Base-by-base conservation (phyloP, 2,113 vertebrate species). In the Ancistrus triradiatus region DNA sequence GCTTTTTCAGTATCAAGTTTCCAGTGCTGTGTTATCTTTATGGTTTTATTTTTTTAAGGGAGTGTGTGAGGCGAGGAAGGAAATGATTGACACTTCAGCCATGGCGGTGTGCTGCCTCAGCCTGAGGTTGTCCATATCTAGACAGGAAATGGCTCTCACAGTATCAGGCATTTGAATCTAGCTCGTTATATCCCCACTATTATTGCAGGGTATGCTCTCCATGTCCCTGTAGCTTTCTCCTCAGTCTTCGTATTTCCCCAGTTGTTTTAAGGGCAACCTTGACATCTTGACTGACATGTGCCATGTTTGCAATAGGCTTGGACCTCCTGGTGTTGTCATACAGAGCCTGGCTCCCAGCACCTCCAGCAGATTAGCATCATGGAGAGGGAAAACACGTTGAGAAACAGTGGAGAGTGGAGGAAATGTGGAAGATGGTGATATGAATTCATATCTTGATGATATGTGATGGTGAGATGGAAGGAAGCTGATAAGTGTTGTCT, bases 371-470 rank as follows among this genome's bases (percentile, higher is more conserved):
- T 70, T 63, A 69, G 49, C 48, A 55, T 69, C 24, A 15, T 27
- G 37, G 69, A 15, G 44, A n/a, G 15, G 15, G 19, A 33, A 50
- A 44, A 55, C 35, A 37, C 51, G 28, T 44, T 40, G 35, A 37
- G 37, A 44, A 9, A 13, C 13, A 10, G 59, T 10, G 53, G 27
- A 24, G 40, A 56, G 42, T 18, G 15, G 18, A 42, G 55, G 71
- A 38, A 62, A 70, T 74, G 57, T 74, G 66, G 66, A 69, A 65
- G 65, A 69, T n/a, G n/a, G n/a, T n/a, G n/a, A n/a, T n/a, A n/a
- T n/a, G n/a, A n/a, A n/a, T n/a, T n/a, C n/a, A n/a, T n/a, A n/a
- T n/a, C n/a, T n/a, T n/a, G 66, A 69, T 69, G 64, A 74, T 37
- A 49, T 31, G 15, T 52, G 56, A 69, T 69, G 63, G 46, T 48